Conservation (phyloP, 1,140 invertebrate species). For the Ostrea edulis region DNA sequence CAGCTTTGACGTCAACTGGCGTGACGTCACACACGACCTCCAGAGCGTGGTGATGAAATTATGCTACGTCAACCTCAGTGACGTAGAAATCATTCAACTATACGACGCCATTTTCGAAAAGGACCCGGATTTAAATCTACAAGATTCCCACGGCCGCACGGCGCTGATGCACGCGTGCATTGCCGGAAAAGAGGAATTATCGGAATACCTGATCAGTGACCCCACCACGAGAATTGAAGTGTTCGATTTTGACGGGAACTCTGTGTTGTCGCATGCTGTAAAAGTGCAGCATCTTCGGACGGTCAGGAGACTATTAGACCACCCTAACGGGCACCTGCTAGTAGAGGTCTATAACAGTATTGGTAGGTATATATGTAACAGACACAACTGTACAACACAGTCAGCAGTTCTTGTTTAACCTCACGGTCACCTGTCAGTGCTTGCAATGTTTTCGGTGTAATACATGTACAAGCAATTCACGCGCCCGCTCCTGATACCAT, state of each 20-base stretch:
- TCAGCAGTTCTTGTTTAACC: too few relatives aligned
- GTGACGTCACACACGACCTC: constrained; percentile 58
- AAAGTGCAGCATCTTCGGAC: constrained; percentile 46
- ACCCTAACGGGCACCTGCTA: constrained; percentile 41
- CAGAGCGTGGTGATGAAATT: constrained; percentile 62
- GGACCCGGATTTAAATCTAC: constrained; percentile 56
- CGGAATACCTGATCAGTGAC: constrained; percentile 53
- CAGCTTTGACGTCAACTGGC: constrained; percentile 57
- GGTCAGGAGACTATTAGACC: constrained; percentile 54
- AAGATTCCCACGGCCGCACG: constrained; percentile 61
- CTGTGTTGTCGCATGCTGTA: constrained; percentile 59
- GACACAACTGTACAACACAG: too few relatives aligned
- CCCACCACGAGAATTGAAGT: constrained; percentile 54
- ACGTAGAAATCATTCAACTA: constrained; percentile 18
- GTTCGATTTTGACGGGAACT: constrained; percentile 63
- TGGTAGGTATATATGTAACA: constrained; percentile 31
- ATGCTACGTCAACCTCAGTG: constrained; percentile 53
- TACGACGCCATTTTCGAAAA: constrained; percentile 51
- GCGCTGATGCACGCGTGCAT: constrained; percentile 66
- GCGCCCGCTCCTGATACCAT: too few relatives aligned
- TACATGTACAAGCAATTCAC: too few relatives aligned
- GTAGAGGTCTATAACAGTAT: constrained; percentile 51
- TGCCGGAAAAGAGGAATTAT: constrained; percentile 46
- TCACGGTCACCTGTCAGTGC: too few relatives aligned
- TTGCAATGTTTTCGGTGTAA: too few relatives aligned